Evolutionary conservation across 30 jellyfish, hydroid and myxozoan species (phyloP).

Genomic region (Aurelia aurita complex sp. Pacific): DNA sequence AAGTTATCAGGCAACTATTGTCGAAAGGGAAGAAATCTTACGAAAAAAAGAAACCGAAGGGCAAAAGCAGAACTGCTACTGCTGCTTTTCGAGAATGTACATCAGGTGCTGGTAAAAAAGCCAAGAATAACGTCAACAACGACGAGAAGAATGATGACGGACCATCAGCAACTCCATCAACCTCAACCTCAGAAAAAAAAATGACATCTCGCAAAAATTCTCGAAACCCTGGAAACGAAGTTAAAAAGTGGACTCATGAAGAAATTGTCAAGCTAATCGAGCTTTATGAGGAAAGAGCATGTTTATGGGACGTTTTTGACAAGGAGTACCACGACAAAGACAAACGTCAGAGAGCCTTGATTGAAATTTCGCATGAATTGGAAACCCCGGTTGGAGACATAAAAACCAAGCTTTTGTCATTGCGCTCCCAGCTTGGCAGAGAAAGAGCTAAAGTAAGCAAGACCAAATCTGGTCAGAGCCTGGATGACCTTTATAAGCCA

Average conservation of each 20-base stretch:
- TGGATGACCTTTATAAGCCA: conserved; percentile 28
- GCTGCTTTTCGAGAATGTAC: background rate
- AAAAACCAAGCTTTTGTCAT: conserved; percentile 1
- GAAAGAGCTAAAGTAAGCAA: conserved; percentile 10
- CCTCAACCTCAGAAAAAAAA: conserved; percentile 5
- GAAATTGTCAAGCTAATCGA: conserved; percentile 11
- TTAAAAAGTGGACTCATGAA: conserved; percentile 20
- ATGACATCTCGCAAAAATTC: conserved; percentile 5
- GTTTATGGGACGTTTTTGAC: conserved; percentile 37
- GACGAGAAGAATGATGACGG: background rate
- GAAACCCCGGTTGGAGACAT: background rate
- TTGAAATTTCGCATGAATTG: background rate
- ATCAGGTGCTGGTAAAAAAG: conserved; percentile 3
- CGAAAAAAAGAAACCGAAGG: too few species aligned
- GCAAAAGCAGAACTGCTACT: too few species aligned
- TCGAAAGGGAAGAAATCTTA: background rate
- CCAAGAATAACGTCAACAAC: background rate
- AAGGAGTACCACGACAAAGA: conserved; percentile 21
- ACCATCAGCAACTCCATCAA: background rate
- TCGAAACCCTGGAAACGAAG: conserved; percentile 12
- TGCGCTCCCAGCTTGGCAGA: conserved; percentile 53
- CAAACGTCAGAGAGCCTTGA: background rate
- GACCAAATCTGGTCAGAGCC: conserved; percentile 42
- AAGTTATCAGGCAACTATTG: conserved; percentile 1
- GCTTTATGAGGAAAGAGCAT: conserved; percentile 10